These are phyloP conservation scores for Nannobrachium achirus DNA, from an alignment of 2,113 vertebrate genomes.

Conservation along the genomic window DNA sequence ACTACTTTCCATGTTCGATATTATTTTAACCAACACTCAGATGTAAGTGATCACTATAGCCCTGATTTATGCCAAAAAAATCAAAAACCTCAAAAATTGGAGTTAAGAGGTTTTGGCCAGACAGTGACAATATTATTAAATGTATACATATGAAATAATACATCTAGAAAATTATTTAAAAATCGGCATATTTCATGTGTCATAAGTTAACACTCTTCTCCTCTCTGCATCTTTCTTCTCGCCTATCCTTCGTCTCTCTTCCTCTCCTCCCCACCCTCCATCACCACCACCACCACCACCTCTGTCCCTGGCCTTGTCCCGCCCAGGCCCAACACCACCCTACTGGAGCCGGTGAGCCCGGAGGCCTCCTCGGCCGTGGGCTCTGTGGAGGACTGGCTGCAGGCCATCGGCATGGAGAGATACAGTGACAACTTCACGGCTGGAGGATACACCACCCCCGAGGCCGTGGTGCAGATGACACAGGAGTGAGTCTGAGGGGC, in stretches of 20 bases:
- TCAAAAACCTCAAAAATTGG: too few relatives aligned
- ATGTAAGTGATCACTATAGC: too few relatives aligned
- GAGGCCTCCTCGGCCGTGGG: slow-evolving; percentile 85
- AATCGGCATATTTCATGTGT: too few relatives aligned
- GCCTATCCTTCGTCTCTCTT: not conserved
- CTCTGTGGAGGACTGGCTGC: slow-evolving; percentile 93
- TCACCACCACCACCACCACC: not conserved
- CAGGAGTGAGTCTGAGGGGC: slow-evolving; percentile 89
- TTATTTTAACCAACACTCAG: not conserved
- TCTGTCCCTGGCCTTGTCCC: not conserved
- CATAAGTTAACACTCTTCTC: not conserved
- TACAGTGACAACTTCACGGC: slow-evolving; percentile 97
- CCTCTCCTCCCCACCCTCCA: not conserved
- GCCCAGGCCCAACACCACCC: slow-evolving; percentile 87
- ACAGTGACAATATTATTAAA: not conserved
- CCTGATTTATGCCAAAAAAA: too few relatives aligned
- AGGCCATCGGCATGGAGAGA: slow-evolving; percentile 96
- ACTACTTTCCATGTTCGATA: too few relatives aligned
- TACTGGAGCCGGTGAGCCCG: slow-evolving; percentile 91
- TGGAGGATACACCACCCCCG: slow-evolving; percentile 91
- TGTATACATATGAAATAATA: not conserved
- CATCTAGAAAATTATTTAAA: too few relatives aligned
- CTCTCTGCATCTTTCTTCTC: not conserved
- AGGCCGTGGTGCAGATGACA: slow-evolving; percentile 95
- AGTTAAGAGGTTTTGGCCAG: not conserved